These are phyloP conservation scores for Malthinus flaveolus DNA, from an alignment of 2,888 invertebrate genomes.

Conservation along the genomic window DNA sequence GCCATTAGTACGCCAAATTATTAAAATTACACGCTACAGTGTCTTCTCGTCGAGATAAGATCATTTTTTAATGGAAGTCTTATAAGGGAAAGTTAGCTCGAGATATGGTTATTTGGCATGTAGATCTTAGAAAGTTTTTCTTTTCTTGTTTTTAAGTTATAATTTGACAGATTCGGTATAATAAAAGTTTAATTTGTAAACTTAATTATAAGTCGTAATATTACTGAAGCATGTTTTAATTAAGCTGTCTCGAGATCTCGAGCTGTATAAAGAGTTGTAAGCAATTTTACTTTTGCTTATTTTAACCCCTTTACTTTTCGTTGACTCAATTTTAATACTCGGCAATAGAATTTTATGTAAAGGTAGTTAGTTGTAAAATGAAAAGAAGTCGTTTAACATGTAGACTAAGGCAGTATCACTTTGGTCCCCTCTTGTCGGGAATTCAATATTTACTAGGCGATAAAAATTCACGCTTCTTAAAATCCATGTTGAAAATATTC, in stretches of 20 bases:
- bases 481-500: slow-evolving; percentile 62
- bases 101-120: too few relatives aligned
- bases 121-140: slow-evolving; percentile 1
- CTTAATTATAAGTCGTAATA: slow-evolving; percentile 47
- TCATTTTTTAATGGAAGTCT: too few relatives aligned
- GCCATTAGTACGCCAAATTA: too few relatives aligned
- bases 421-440: slow-evolving; percentile 37
- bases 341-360: slow-evolving; percentile 14
- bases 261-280: slow-evolving; percentile 40
- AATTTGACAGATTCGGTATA: slow-evolving; percentile 28
- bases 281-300: slow-evolving; percentile 47
- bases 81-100: too few relatives aligned
- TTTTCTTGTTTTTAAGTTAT: slow-evolving; percentile 4
- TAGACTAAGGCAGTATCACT: slow-evolving; percentile 18
- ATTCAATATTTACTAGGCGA: slow-evolving; percentile 53
- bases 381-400: slow-evolving; percentile 21
- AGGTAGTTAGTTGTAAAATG: slow-evolving; percentile 16
- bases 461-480: slow-evolving; percentile 58
- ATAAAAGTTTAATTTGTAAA: slow-evolving; percentile 47
- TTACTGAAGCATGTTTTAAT: slow-evolving; percentile 48
- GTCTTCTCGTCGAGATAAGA: too few relatives aligned
- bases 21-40: too few relatives aligned
- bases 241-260: slow-evolving; percentile 47
- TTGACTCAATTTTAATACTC: slow-evolving; percentile 43
- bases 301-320: slow-evolving; percentile 47